These are phyloP conservation scores for Scrobipalpa atriplicella DNA, from an alignment of 2,888 invertebrate genomes.

Conservation along the genomic window DNA sequence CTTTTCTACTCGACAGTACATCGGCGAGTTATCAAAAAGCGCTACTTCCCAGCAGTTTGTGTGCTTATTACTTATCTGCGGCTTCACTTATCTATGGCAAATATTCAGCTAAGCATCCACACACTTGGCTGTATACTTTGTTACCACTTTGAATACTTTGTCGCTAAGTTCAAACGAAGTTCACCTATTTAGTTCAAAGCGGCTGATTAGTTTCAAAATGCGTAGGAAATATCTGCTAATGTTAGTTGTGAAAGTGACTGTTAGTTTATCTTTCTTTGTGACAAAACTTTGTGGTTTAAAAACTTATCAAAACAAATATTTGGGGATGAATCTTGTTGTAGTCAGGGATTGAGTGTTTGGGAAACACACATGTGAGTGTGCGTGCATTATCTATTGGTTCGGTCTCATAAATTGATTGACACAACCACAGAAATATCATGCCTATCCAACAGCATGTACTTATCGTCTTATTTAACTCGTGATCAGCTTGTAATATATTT, in stretches of 20 bases:
- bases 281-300: not conserved
- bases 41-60: constrained; percentile 55
- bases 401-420: no score
- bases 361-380: not conserved
- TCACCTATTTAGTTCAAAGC: constrained; percentile 7
- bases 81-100: constrained; percentile 45
- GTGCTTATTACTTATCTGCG: constrained; percentile 51
- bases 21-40: constrained; percentile 60
- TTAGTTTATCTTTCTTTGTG: not conserved
- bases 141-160: not conserved
- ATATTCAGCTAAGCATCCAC: constrained; percentile 24
- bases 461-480: no score
- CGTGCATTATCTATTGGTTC: no score
- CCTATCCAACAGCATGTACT: no score
- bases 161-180: constrained; percentile 15
- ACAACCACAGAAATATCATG: no score
- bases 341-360: not conserved
- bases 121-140: constrained; percentile 10
- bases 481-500: no score
- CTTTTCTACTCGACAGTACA: constrained; percentile 32
- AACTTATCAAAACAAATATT: no score
- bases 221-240: not conserved
- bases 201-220: not conserved
- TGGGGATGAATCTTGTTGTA: no score
- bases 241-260: not conserved